Evolutionary conservation across 2,888 invertebrate genomes (phyloP), one percentile per base, ranked within the genome.

Genomic region (Adineta ricciae): DNA sequence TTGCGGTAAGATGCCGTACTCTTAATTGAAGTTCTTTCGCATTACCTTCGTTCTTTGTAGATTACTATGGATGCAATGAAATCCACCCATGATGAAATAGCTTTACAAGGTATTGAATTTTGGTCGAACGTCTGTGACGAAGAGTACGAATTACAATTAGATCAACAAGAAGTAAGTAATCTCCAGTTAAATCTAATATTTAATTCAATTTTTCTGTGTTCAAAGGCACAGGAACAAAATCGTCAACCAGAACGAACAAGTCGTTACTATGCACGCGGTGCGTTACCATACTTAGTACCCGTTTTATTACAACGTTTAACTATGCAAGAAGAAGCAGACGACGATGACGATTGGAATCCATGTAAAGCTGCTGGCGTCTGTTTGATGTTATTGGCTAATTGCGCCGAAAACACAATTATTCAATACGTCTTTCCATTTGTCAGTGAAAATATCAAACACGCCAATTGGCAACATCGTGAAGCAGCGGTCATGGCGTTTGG

Each of bases 61-160:
- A 98, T 99, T 86, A 97, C 99, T 16, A 92, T 99, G 89, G 96
- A 97, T 91, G 97, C 99, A 19, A 99, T 99, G 96, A 96, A 96
- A 90, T 95, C 95, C 32, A 96, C 96, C 87, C 93, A 95, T 87
- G 97, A 98, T 91, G 97, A 97, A 88, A 94, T 99, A 84, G 94
- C 96, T 32, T 93, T 98, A 86, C 98, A 98, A 92, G 99, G 99
- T 87, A 98, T 99, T 90, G 99, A 99, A 91, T 99, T 99, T 92
- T 99, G 99, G 99, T 98, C 97, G 8, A 98, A 97, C 88, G 97
- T 99, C 0, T 97, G 98, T 89, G 99, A 99, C 91, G 99, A 98
- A 92, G 99, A 99, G 91, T 96, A 97, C 54, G 97, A 97, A 91
- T 92, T 98, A 87, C 93, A 95, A 2, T 94, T 86, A 19, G 86